Base-by-base conservation (phyloP, 2,113 vertebrate species). In the Agapornis roseicollis region DNA sequence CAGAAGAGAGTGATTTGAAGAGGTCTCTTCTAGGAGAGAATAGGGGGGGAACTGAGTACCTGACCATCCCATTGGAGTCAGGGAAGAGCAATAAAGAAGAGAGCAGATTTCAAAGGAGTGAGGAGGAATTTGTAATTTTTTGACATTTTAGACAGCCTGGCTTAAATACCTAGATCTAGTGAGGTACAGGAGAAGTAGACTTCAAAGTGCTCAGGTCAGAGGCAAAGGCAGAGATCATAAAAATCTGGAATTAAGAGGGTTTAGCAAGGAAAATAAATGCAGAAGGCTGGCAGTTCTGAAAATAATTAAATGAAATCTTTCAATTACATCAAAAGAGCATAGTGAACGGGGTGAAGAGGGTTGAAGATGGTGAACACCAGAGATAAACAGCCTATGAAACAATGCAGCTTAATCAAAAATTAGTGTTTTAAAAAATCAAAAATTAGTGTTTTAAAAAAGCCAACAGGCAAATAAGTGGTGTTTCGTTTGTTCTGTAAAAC, bases 401-500 rank as follows among this genome's bases (percentile, higher is more conserved):
- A 22, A n/a, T 35, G 29, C 33, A 49, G 17, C 29, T 70, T 66
- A 44, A 33, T 83, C 12, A 80, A 39, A 85, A 85, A n/a, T 8
- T 4, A 37, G 11, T 50, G 13, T 69, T 90, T 49, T 8, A 52
- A 15, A 47, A 73, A 61, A 88, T n/a, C n/a, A n/a, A 85, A n/a
- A 85, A n/a, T 8, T 4, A 37, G 11, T 50, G 13, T 69, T 90
- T 49, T 8, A 52, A 15, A 47, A 73, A 61, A 88, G 18, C 11
- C 1, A 1, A 65, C 56, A 46, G 39, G 9, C 31, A 52, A 44
- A 20, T 8, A 49, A 69, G 13, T 1, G 0, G 7, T 27, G 5
- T 72, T 92, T 58, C 4, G 10, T 50, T 37, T 49, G 37, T 28
- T 8, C 6, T 79, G 70, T 24, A 63, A 31, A 83, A 50, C 49